Percentiles rank a stretch among this genome's conserved stretches.
These are phyloP conservation scores for Orthonychiurus folsomi DNA, from an alignment of 2,888 invertebrate species.

Conservation along the genomic window DNA sequence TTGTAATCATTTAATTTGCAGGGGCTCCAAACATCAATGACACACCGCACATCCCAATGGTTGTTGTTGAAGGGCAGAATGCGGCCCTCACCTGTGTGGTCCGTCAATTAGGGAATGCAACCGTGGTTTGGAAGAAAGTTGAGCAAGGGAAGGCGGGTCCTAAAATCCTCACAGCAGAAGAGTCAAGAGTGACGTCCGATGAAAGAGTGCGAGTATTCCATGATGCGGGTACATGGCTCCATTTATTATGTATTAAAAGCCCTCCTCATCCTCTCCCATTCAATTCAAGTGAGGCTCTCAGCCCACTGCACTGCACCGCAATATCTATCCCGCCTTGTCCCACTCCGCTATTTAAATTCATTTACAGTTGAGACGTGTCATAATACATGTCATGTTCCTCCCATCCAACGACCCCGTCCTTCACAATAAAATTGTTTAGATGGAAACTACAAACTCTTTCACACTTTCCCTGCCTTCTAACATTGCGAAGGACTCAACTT, in stretches of 20 bases:
- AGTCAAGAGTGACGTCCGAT: conserved; percentile 64
- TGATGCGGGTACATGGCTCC: conserved; percentile 56
- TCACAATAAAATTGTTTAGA: not conserved
- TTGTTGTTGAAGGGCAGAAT: conserved; percentile 62
- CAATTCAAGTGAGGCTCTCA: not conserved
- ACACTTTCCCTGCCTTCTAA: no score
- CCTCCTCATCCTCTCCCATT: not conserved
- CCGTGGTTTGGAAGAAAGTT: conserved; percentile 67
- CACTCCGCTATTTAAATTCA: not conserved
- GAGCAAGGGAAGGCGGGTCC: conserved; percentile 51
- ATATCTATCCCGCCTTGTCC: no score
- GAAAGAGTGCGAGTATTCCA: conserved; percentile 63
- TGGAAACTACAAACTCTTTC: no score
- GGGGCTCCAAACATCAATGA: conserved; percentile 48
- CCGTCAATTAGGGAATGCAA: conserved; percentile 58
- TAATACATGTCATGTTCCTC: not conserved
- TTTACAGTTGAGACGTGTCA: not conserved
- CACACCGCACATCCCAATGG: conserved; percentile 49
- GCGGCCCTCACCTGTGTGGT: conserved; percentile 70
- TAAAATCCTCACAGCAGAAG: conserved; percentile 63
- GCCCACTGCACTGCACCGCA: no score
- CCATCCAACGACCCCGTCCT: no score
- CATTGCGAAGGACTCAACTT: no score
- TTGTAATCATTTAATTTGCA: conserved; percentile 5
- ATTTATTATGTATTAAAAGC: not conserved